Base-by-base conservation (phyloP, 2,888 invertebrate genomes). In the Leptura quadrifasciata region DNA sequence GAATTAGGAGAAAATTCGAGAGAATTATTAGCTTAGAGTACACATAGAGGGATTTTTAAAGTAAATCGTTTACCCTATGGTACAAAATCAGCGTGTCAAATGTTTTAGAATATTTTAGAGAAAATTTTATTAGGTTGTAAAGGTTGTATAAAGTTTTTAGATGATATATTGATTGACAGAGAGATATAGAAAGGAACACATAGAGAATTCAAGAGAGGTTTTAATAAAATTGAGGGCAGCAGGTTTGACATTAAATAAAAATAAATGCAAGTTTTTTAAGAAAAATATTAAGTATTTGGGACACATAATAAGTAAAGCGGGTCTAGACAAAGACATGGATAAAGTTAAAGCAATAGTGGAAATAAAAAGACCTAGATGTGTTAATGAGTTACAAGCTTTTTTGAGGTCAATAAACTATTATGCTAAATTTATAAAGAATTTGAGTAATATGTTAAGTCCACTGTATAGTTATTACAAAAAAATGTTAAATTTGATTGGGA, bases 261-360 rank as follows among this genome's bases (percentile, higher is more conserved):
- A 80, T 24, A 87, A 87, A 72, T 87, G 86, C 77, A 64, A 76
- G 15, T 85, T 88, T 74, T 85, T 83, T 74, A 20, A n/a, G n/a
- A n/a, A n/a, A n/a, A n/a, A n/a, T n/a, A 24, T 24, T 5, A 24
- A 24, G 5, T 24, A 24, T 24, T 24, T 24, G 24, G 24, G 24
- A 3, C 24, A 24, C 24, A 24, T 24, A 24, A 24, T 24, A 24
- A 24, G 54, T 31, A 64, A 35, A 18, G 31, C 5, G 15, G 61
- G 61, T 6, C 31, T 61, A 61, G 31, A 61, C 5, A 61, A 61
- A 61, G 31, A 61, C 10, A 6, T 10, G 6, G 9, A n/a, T 10
- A 61, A 61, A 15, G 61, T 61, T 27, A 61, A 15, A 17, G 10
- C 31, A 12, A 61, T 61, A 24, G n/a, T 15, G n/a, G 61, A 61